These are phyloP conservation scores for Cherax destructor DNA, from an alignment of 1,140 invertebrate species.

Conservation along the genomic window DNA sequence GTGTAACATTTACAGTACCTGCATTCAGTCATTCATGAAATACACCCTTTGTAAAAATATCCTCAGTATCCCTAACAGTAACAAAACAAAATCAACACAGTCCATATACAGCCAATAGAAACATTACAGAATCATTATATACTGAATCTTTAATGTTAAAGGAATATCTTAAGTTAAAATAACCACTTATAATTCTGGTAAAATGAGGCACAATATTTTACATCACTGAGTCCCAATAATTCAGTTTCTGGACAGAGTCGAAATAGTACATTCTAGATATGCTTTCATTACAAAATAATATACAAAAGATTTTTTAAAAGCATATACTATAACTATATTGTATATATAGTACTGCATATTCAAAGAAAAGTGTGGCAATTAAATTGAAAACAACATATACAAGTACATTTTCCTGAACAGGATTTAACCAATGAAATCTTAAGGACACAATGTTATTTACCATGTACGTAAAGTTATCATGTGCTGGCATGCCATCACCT, in stretches of 20 bases:
- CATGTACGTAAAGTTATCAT: background rate
- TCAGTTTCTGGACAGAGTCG: slow-evolving; percentile 8
- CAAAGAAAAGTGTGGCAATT: background rate
- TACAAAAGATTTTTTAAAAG: background rate
- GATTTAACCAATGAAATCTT: background rate
- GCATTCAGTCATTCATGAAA: slow-evolving; percentile 27
- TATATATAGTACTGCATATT: background rate
- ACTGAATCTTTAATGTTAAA: background rate
- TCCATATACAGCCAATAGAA: slow-evolving; percentile 4
- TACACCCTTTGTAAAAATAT: background rate
- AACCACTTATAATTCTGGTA: slow-evolving; percentile 24
- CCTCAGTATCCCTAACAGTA: background rate
- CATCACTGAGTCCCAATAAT: background rate
- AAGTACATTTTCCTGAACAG: background rate
- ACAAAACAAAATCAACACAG: slow-evolving; percentile 4
- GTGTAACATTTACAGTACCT: slow-evolving; percentile 8
- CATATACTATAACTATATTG: background rate
- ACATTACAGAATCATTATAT: slow-evolving; percentile 7
- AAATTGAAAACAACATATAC: background rate
- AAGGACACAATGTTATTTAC: background rate
- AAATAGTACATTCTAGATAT: background rate
- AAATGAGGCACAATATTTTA: slow-evolving; percentile 31
- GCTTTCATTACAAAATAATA: background rate
- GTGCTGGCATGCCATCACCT: background rate
- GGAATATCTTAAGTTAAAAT: slow-evolving; percentile 21